phyloP scores from a whole-genome alignment of 1,140 invertebrate species.

The Telenomus remus region DNA sequence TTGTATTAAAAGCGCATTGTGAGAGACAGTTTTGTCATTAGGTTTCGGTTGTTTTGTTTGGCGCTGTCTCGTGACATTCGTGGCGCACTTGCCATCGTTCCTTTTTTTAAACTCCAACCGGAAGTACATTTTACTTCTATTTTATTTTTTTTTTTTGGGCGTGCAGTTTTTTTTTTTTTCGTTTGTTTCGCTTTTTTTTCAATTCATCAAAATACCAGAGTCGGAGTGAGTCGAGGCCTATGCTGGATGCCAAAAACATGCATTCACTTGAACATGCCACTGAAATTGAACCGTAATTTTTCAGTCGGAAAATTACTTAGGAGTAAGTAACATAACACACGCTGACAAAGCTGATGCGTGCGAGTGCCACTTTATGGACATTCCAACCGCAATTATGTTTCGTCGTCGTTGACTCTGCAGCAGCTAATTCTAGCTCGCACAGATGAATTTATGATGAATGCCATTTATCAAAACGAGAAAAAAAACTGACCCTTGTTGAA shows the following conservation, averaged over 20 bases:
- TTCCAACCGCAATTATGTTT: slow-evolving; percentile 32
- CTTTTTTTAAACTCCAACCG: slow-evolving; percentile 14
- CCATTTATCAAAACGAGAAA: background rate
- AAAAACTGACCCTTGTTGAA: too few species aligned
- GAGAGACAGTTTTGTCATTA: slow-evolving; percentile 40
- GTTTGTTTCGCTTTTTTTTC: slow-evolving; percentile 41
- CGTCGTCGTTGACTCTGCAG: slow-evolving; percentile 12
- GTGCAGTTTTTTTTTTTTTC: background rate
- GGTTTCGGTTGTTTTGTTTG: slow-evolving; percentile 31
- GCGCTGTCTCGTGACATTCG: slow-evolving; percentile 31
- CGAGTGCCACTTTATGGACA: slow-evolving; percentile 39
- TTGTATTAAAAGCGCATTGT: slow-evolving; percentile 23
- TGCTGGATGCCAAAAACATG: slow-evolving; percentile 57
- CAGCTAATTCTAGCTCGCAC: slow-evolving; percentile 35
- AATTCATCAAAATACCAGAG: slow-evolving; percentile 55
- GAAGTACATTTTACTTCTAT: background rate
- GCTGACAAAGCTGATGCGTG: slow-evolving; percentile 30
- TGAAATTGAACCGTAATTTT: slow-evolving; percentile 64
- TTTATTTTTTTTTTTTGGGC: slow-evolving; percentile 9
- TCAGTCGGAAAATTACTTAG: slow-evolving; percentile 67
- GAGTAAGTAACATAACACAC: slow-evolving; percentile 48
- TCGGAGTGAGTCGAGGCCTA: slow-evolving; percentile 28
- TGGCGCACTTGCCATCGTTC: slow-evolving; percentile 15
- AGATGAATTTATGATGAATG: slow-evolving; percentile 18
- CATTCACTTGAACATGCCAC: slow-evolving; percentile 22